A percentile compares a stretch with the other conserved stretches of the same genome.
Evolutionary conservation across 2,797 vertebrate species (phyloP).

Genomic region (Emydoidea blandingii): DNA sequence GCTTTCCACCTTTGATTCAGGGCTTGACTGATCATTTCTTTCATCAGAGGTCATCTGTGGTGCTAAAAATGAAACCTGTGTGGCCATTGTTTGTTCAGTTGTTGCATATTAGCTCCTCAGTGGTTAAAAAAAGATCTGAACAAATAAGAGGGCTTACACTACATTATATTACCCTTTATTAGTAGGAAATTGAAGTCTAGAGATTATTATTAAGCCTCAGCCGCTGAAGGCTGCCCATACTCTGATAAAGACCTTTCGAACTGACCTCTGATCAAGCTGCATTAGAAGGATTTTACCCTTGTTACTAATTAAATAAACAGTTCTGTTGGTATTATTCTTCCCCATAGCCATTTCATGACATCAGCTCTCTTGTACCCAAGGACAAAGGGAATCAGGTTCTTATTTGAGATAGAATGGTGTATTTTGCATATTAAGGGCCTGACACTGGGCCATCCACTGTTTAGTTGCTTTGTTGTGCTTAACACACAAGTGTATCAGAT

Average conservation of each 20-base stretch:
- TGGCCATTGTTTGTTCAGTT: slow-evolving; percentile 90
- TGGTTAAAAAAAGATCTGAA: slow-evolving; percentile 78
- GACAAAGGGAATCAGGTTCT: slow-evolving; percentile 73
- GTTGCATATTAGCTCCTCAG: slow-evolving; percentile 85
- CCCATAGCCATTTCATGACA: slow-evolving; percentile 74
- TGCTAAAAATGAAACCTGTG: slow-evolving; percentile 77
- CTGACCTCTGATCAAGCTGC: slow-evolving; percentile 73
- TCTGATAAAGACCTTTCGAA: slow-evolving; percentile 35
- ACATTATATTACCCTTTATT: slow-evolving; percentile 84
- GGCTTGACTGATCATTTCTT: slow-evolving; percentile 71
- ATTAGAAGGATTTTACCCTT: slow-evolving; percentile 77
- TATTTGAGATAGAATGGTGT: slow-evolving; percentile 1
- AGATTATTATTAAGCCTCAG: slow-evolving; percentile 82
- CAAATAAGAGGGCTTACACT: slow-evolving; percentile 81
- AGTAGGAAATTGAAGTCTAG: slow-evolving; percentile 84
- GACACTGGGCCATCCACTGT: slow-evolving; percentile 37
- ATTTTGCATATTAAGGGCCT: slow-evolving; percentile 48
- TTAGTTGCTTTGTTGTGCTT: slow-evolving; percentile 42
- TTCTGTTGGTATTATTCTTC: slow-evolving; percentile 70
- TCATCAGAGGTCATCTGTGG: slow-evolving; percentile 74
- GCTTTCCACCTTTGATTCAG: slow-evolving; percentile 57
- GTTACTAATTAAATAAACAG: slow-evolving; percentile 81
- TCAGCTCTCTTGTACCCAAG: slow-evolving; percentile 56
- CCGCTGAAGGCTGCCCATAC: slow-evolving; percentile 59
- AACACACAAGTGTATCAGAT: slow-evolving; percentile 46